Conservation (phyloP, 2,113 vertebrate genomes). For the Ceyx cyanopectus region DNA sequence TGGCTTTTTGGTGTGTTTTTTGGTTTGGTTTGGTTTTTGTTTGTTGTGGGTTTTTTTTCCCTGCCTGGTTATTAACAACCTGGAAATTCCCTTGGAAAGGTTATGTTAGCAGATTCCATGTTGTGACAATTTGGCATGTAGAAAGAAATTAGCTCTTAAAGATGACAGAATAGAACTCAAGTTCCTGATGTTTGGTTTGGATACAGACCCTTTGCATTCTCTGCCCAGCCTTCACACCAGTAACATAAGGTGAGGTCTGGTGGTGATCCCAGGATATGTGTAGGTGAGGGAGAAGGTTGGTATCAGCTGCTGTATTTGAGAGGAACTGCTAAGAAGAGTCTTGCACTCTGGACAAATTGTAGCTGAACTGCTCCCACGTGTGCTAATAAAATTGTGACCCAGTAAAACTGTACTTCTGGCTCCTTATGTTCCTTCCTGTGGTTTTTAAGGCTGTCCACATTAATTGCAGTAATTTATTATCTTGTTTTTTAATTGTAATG, state of each 20-base stretch:
- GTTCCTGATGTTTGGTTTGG: background rate
- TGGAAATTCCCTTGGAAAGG: background rate
- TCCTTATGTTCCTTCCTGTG: slow-evolving; percentile 4
- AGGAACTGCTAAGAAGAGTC: background rate
- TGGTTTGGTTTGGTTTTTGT: no score
- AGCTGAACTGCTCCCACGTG: background rate
- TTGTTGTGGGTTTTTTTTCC: background rate
- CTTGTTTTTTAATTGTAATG: slow-evolving; percentile 1
- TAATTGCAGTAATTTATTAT: slow-evolving; percentile 10
- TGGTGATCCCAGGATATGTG: background rate
- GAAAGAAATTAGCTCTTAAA: background rate
- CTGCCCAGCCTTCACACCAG: accelerated
- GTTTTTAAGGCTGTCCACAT: slow-evolving; percentile 4
- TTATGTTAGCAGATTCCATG: background rate
- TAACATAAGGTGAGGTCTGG: background rate
- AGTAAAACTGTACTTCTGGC: background rate
- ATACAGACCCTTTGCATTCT: background rate
- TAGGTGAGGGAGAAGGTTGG: background rate
- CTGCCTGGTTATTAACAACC: background rate
- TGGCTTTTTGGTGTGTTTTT: background rate
- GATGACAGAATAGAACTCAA: background rate
- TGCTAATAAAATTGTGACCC: slow-evolving; percentile 22
- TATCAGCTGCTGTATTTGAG: accelerated
- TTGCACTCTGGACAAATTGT: accelerated
- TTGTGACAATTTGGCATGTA: background rate